phyloP scores from a whole-genome alignment of 2,797 vertebrate genomes.

The Perodicticus potto region DNA sequence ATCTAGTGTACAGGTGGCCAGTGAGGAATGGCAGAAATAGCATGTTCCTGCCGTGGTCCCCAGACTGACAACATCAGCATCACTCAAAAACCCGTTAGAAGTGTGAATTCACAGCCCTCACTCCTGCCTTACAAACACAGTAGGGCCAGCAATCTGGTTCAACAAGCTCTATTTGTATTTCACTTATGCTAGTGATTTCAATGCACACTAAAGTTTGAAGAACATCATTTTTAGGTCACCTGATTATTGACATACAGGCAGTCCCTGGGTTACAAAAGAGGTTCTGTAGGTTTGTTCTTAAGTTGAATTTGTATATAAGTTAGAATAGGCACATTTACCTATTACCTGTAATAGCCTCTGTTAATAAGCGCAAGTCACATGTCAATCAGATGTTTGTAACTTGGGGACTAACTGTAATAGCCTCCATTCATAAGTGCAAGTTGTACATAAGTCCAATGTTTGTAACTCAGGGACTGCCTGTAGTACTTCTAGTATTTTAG shows the following conservation, averaged over 20 bases:
- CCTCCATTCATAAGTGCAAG: too few species aligned
- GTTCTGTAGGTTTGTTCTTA: too few species aligned
- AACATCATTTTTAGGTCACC: neutral
- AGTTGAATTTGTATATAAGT: too few species aligned
- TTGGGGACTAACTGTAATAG: too few species aligned
- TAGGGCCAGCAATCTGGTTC: neutral
- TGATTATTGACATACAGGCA: neutral
- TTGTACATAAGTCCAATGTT: too few species aligned
- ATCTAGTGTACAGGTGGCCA: neutral
- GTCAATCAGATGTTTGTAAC: too few species aligned
- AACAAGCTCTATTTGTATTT: neutral
- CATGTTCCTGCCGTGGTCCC: neutral
- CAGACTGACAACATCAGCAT: neutral
- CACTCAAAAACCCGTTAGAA: neutral
- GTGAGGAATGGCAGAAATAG: neutral
- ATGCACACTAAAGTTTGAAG: neutral
- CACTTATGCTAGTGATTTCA: neutral
- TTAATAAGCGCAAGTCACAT: too few species aligned
- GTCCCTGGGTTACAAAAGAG: too few species aligned
- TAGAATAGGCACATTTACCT: too few species aligned
- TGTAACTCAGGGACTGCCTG: too few species aligned
- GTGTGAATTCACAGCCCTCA: neutral
- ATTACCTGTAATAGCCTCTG: too few species aligned
- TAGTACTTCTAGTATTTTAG: neutral
- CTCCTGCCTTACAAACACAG: neutral